Conservation (phyloP, 2,113 vertebrate genomes). For the Ellobius talpinus region DNA sequence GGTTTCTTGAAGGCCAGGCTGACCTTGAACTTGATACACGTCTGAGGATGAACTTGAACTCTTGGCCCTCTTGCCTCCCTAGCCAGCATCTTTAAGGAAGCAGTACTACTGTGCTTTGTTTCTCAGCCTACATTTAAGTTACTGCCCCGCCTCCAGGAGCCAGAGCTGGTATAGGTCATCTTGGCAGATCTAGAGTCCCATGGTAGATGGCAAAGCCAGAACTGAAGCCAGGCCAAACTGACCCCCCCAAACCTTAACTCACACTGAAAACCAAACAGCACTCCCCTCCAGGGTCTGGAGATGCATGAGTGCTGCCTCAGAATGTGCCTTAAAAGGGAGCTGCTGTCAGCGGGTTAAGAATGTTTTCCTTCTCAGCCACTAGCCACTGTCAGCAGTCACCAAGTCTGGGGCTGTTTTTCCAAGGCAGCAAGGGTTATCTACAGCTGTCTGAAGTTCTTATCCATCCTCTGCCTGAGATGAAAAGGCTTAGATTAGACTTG, state of each 20-base stretch:
- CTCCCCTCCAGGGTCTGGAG: not conserved
- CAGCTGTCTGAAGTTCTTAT: not conserved
- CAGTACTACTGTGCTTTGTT: not conserved
- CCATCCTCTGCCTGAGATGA: not conserved
- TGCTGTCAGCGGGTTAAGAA: slow-evolving; percentile 29
- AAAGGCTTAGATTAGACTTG: not conserved
- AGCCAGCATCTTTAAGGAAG: no score
- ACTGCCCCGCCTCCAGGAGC: not conserved
- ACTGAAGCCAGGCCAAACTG: not conserved
- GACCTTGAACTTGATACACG: not conserved
- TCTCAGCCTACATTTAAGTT: not conserved
- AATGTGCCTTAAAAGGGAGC: slow-evolving; percentile 77
- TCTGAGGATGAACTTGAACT: not conserved
- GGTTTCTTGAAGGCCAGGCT: not conserved
- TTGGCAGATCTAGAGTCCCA: not conserved
- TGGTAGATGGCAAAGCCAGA: not conserved
- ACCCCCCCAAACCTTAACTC: not conserved
- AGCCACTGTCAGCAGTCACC: slow-evolving; percentile 58
- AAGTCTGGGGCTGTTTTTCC: slow-evolving; percentile 51
- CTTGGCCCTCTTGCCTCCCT: not conserved
- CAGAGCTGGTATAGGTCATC: not conserved
- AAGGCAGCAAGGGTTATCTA: not conserved
- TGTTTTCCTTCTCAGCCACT: slow-evolving; percentile 42
- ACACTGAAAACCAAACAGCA: not conserved
- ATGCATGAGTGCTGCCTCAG: not conserved